Conservation (phyloP, 2,113 vertebrate species). For the Myiozetetes cayanensis region DNA sequence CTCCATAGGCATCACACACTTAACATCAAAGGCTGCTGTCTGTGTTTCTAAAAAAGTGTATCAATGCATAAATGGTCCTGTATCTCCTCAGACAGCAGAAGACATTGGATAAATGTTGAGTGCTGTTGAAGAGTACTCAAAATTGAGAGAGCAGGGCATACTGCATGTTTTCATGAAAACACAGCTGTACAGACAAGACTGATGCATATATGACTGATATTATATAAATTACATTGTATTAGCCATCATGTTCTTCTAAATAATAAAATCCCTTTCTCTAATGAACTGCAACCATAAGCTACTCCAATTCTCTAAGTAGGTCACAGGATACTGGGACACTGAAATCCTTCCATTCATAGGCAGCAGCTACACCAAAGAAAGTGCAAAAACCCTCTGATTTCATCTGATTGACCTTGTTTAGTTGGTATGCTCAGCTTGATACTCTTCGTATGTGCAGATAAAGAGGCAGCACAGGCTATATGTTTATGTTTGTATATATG, state of each 20-base stretch:
- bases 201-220: background rate
- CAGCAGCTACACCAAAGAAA: conserved; percentile 5
- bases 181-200: background rate
- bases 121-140: background rate
- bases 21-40: background rate
- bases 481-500: rapidly evolving
- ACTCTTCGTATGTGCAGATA: background rate
- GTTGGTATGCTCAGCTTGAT: background rate
- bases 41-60: background rate
- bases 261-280: conserved; percentile 43
- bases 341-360: conserved; percentile 19
- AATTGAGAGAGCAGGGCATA: background rate
- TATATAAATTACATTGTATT: background rate
- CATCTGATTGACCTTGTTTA: background rate
- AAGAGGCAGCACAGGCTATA: background rate
- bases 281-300: conserved; percentile 24
- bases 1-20: background rate
- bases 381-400: background rate
- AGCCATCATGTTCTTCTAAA: background rate
- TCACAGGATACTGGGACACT: conserved; percentile 35
- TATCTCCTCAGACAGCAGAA: background rate
- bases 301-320: conserved; percentile 36
- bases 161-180: background rate
- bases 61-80: background rate
- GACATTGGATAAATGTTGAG: background rate